Evolutionary conservation across 2,797 vertebrate genomes (phyloP).

Genomic region (Erethizon dorsatum): DNA sequence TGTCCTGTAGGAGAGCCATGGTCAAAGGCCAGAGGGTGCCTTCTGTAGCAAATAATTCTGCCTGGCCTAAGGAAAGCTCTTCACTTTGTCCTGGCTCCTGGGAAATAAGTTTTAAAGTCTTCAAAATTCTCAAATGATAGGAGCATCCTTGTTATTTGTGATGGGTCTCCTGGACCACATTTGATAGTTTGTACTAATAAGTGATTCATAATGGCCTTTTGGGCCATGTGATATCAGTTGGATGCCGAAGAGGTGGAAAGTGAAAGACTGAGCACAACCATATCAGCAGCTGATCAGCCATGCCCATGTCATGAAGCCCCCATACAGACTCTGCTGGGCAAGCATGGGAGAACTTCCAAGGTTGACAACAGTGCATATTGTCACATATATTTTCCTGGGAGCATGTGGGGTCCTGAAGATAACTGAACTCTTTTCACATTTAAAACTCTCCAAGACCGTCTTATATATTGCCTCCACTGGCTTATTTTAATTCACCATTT

Average conservation of each 20-base stretch:
- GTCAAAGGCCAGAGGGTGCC: neutral
- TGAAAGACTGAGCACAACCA: neutral
- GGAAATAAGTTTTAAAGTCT: neutral
- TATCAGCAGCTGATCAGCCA: neutral
- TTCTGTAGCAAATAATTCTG: neutral
- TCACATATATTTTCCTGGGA: neutral
- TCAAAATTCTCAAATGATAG: neutral
- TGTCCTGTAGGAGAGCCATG: neutral
- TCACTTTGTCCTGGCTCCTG: neutral
- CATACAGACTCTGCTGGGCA: neutral
- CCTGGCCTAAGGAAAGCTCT: neutral
- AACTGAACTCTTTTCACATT: neutral
- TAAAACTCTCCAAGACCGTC: no score
- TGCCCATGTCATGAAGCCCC: neutral
- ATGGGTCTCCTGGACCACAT: neutral
- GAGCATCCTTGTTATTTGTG: neutral
- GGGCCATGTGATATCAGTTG: neutral
- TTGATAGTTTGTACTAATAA: neutral
- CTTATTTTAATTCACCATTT: neutral
- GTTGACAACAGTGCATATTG: no score
- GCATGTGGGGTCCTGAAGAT: neutral
- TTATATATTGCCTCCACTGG: neutral
- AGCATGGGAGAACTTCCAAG: neutral
- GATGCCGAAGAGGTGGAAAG: neutral
- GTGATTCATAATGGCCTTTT: neutral